Evolutionary conservation across 2,888 invertebrate species (phyloP), one percentile per base, ranked within the genome.

Genomic region (Asteroscopus sphinx): DNA sequence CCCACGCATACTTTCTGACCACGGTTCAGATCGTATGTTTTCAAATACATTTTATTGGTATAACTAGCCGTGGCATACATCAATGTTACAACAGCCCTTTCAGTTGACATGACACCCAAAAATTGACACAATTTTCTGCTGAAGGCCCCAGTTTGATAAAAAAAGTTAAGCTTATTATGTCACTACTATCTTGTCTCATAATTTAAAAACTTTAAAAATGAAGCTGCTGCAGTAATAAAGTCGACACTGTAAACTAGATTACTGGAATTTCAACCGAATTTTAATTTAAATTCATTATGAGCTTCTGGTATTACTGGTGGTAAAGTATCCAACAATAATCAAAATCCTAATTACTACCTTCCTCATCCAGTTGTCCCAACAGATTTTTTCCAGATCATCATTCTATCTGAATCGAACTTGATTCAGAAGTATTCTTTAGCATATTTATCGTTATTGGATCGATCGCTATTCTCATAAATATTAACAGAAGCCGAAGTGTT

Each of bases 1-100:
- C 53, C 58, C 26, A 49, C 44, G 41, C 53, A 57, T 58, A 58
- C 45, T 59, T 56, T 66, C 61, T 68, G 47, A 66, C 73, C 52
- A 42, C 44, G 40, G 55, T 53, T 35, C 53, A 54, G 21, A 32
- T 41, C 30, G 26, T 15, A 32, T 42, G 47, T 40, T n/a, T n/a
- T 47, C 52, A 55, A 63, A 54, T 67, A 54, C 46, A 75, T 53
- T 61, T 72, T 60, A n/a, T n/a, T n/a, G n/a, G 46, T 55, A 56
- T 33, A 57, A 40, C 48, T 37, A 36, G 39, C 37, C 44, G 41
- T 41, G 52, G 17, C 16, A 16, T 49, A 48, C 59, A 56, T 57
- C 58, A 56, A 65, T 59, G 21, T 48, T 61, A 62, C 37, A 54
- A 66, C 45, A 36, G 30, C 28, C 55, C 48, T 33, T 32, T 41